Conservation (phyloP, 2,888 invertebrate genomes). For the Steinernema hermaphroditum region DNA sequence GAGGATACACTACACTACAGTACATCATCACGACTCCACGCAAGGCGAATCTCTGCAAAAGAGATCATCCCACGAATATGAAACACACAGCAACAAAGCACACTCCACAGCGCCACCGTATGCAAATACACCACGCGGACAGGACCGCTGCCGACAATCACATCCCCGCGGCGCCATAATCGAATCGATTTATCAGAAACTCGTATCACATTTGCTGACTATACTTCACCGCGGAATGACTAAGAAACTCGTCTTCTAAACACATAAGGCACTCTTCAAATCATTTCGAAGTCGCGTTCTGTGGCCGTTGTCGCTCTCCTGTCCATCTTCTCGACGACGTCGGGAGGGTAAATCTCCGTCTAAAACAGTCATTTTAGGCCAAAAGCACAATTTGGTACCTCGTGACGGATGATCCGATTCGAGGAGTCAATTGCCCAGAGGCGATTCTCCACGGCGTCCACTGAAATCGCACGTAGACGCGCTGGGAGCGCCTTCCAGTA, state of each 20-base stretch:
- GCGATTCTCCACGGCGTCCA: constrained; percentile 41
- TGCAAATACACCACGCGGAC: neutral
- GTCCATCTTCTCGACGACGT: constrained; percentile 8
- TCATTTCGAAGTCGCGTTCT: constrained; percentile 21
- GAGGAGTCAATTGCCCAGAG: constrained; percentile 43
- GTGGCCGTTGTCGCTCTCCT: neutral
- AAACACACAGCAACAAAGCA: no score
- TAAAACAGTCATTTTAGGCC: neutral
- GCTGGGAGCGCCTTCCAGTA: constrained; percentile 43
- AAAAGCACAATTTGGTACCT: constrained; percentile 33
- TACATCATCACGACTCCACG: no score
- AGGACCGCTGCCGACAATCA: neutral
- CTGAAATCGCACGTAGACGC: constrained; percentile 38
- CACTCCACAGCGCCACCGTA: no score
- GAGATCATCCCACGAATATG: no score
- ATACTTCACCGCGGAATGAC: constrained; percentile 21
- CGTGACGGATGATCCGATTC: constrained; percentile 41
- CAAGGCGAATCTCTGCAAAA: no score
- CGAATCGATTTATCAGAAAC: constrained; percentile 22
- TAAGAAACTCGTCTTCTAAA: neutral
- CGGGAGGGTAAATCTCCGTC: constrained; percentile 18
- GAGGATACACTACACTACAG: no score
- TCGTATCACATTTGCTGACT: constrained; percentile 20
- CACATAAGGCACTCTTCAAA: neutral
- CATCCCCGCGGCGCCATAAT: neutral